Base-by-base conservation (phyloP, 2,888 invertebrate genomes). In the Epistrophe grossulariae region DNA sequence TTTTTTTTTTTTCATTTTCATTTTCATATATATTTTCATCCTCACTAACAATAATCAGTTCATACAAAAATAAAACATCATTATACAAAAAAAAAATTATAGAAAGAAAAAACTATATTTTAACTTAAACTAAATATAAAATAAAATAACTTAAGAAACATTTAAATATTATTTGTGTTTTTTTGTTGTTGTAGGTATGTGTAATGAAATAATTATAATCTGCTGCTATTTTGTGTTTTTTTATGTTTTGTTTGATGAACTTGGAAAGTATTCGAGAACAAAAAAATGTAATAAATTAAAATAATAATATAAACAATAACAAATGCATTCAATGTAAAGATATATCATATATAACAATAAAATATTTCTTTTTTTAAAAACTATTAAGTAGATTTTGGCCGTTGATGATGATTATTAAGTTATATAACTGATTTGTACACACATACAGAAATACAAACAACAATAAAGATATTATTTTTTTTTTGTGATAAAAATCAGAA, bases 101-200 rank as follows among this genome's bases (percentile, higher is more conserved):
- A 52, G 31, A 31, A 57, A 28, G 17, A 55, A 64, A 59, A 70
- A 45, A 38, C 35, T 45, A 57, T 45, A 57, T 45, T 55, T 60
- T 52, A 70, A 60, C 45, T 71, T 74, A 64, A 82, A 79, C 19
- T 72, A 57, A 70, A 66, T 28, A 71, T 45, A 48, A 79, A 70
- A 78, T 35, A 72, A 85, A 85, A 85, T 85, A 85, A 85, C 85
- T 85, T 85, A 85, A 72, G 45, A 85, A 82, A 78, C 84, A 85
- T 81, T 62, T 62, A 62, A 24, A 43, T 10, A 45, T 45, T 66
- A 50, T 73, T 70, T 85, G 77, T 78, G 78, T 78, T 66, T 80
- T 35, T 19, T 60, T 59, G 68, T n/a, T 24, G 31, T 5, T 31
- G 31, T 31, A 31, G 31, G 35, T 48, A 40, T 55, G 52, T 40